Conservation (phyloP, 2,888 invertebrate species). For the Micoletzkya japonica region DNA sequence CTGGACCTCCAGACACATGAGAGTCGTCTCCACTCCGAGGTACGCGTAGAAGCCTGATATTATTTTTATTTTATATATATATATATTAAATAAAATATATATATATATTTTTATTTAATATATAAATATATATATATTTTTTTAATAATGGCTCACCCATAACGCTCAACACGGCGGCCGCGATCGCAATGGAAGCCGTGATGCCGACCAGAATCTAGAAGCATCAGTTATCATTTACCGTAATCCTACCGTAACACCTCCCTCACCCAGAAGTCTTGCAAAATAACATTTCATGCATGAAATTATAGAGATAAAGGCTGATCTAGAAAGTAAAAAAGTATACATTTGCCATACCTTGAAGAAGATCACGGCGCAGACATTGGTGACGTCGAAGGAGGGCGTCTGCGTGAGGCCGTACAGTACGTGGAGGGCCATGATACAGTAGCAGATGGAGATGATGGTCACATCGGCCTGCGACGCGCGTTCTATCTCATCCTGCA, state of each 20-base stretch:
- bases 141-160: conserved; percentile 13
- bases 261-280: too few relatives aligned
- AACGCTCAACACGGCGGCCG: conserved; percentile 76
- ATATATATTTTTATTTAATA: neutral
- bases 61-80: too few relatives aligned
- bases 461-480: conserved; percentile 82
- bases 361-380: too few relatives aligned
- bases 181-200: conserved; percentile 81
- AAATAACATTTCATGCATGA: neutral
- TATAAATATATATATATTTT: too few relatives aligned
- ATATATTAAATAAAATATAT: too few relatives aligned
- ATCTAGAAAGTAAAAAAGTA: too few relatives aligned
- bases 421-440: conserved; percentile 74
- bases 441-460: conserved; percentile 85
- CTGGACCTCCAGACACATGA: conserved; percentile 71
- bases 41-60: conserved; percentile 8
- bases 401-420: conserved; percentile 15
- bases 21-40: conserved; percentile 5
- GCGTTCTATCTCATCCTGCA: conserved; percentile 85
- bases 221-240: conserved; percentile 69
- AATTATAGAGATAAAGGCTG: too few relatives aligned
- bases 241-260: neutral
- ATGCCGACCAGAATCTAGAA: conserved; percentile 82
- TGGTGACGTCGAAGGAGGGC: conserved; percentile 2
- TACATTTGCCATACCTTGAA: too few relatives aligned